Percentiles rank a stretch among this genome's conserved stretches.
These are phyloP conservation scores for Cyanoliseus patagonus DNA, from an alignment of 2,113 vertebrate species.

Conservation along the genomic window DNA sequence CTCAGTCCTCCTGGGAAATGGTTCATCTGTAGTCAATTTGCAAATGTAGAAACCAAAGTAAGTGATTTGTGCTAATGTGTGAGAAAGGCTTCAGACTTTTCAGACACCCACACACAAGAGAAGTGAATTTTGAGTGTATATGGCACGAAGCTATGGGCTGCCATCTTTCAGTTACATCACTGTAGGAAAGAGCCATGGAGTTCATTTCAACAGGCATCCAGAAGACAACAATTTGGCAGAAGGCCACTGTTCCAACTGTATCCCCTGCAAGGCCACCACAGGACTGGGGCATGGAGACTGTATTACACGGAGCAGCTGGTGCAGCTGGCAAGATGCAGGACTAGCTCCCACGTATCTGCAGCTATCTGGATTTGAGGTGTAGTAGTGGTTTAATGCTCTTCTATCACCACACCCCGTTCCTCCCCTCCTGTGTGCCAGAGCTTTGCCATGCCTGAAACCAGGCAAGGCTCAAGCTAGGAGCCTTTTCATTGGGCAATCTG, in stretches of 20 bases:
- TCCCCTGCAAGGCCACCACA: neutral
- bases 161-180: neutral
- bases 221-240: neutral
- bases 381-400: neutral
- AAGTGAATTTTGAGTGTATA: neutral
- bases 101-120: too few species aligned
- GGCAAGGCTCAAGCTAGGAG: neutral
- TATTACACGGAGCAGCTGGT: rapidly evolving
- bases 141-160: neutral
- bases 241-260: neutral
- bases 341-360: neutral
- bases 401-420: neutral
- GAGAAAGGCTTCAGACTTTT: neutral
- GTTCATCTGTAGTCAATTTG: neutral
- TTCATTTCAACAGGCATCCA: neutral
- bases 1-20: neutral
- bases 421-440: rapidly evolving
- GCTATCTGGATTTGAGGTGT: rapidly evolving
- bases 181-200: neutral
- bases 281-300: neutral
- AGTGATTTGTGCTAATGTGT: neutral
- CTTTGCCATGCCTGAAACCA: neutral
- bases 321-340: rapidly evolving
- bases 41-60: neutral
- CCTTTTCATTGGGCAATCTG: rapidly evolving